Evolutionary conservation across 2,797 vertebrate genomes (phyloP), one percentile per base, ranked within the genome.

Genomic region (Muscicapa comitata): DNA sequence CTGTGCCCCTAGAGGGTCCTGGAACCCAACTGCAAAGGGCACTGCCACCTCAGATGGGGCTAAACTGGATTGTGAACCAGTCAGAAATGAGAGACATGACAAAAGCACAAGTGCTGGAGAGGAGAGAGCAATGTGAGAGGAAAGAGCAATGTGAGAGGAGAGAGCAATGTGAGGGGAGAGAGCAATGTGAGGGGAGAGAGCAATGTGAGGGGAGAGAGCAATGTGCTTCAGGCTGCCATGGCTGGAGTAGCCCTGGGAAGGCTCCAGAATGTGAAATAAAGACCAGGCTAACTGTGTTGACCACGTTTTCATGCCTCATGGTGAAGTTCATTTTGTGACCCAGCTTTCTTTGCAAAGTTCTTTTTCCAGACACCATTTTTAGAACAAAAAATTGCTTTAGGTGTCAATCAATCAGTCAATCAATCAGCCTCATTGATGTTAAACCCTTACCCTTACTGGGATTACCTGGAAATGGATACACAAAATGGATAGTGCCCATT

Each of bases 231-330:
- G 35, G 55, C 15, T 68, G 8, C 17, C 19, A 6, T 35, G 42
- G 6, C 59, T 6, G 3, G 8, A 80, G 9, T 4, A 70, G 37
- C 20, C 59, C 63, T 65, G 26, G 31, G 33, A 88, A 59, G 8
- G 35, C 10, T 70, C 59, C 38, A 76, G 55, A 5, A 26, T 0
- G 0, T 7, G 35, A 62, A 65, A 3, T 6, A n/a, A 57, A 79
- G 33, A 13, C 18, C 37, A 31, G 12, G 8, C 33, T 58, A 26
- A 40, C 6, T 51, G 7, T 66, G 12, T 37, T 53, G 31, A n/a
- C 29, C 12, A 3, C 18, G 53, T 70, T 42, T 50, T 50, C 43
- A 20, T 24, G 11, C 11, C 28, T 17, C n/a, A 17, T 7, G 11
- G 19, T 70, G 20, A 76, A 5, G 5, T 37, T 75, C 15, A 40